Conservation (phyloP, 1,140 invertebrate genomes). For the Conus ventricosus region DNA sequence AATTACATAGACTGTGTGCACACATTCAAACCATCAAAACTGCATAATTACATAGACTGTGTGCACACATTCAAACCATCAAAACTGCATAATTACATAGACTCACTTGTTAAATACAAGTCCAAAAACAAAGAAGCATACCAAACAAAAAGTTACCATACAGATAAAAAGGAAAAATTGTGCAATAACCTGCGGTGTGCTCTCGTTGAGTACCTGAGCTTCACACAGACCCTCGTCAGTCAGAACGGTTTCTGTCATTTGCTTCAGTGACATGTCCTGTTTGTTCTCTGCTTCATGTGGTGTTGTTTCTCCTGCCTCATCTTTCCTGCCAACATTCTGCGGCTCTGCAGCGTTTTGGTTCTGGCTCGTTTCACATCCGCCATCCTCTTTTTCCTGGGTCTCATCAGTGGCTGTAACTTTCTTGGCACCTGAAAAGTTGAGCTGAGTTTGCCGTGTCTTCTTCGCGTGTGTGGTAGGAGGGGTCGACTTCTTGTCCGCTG, state of each 20-base stretch:
- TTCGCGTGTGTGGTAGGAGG: neutral
- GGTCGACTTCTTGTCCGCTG: conserved; percentile 8
- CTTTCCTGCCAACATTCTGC: neutral
- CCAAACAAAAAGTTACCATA: neutral
- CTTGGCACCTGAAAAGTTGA: conserved; percentile 27
- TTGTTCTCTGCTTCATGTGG: neutral
- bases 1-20: neutral
- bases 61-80: no score
- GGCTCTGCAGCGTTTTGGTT: neutral
- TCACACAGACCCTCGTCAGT: neutral
- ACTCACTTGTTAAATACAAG: neutral
- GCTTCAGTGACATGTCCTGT: neutral
- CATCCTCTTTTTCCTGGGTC: neutral
- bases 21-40: no score
- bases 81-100: neutral
- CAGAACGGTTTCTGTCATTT: neutral
- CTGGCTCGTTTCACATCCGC: neutral
- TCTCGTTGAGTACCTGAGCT: conserved; percentile 19
- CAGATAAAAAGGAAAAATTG: neutral
- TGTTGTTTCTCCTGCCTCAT: neutral
- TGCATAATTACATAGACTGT: neutral
- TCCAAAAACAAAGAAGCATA: neutral
- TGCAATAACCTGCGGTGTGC: conserved; percentile 2
- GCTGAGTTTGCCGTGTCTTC: conserved; percentile 27
- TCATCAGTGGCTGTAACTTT: neutral